Evolutionary conservation across 2,797 vertebrate species (phyloP).

Genomic region (Macropodus opercularis): DNA sequence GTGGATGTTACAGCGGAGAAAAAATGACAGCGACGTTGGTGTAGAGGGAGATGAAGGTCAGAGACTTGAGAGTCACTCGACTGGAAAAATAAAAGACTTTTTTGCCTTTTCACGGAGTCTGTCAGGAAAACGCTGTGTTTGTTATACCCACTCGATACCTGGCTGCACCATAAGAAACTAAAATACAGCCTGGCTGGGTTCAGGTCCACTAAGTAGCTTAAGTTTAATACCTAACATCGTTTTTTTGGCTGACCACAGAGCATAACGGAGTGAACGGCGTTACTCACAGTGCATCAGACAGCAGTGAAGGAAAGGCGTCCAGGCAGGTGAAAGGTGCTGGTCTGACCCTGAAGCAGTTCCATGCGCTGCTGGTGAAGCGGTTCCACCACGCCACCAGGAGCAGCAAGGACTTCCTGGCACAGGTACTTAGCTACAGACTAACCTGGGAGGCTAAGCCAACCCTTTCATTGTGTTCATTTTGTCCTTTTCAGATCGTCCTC

Average conservation of each 20-base stretch:
- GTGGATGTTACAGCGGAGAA: slow-evolving; percentile 81
- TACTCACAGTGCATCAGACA: slow-evolving; percentile 40
- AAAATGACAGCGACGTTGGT: slow-evolving; percentile 57
- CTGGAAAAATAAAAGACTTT: slow-evolving; percentile 9
- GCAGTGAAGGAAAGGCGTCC: slow-evolving; percentile 76
- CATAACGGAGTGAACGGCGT: slow-evolving; percentile 45
- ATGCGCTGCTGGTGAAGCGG: slow-evolving; percentile 91
- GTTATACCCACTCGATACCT: no score
- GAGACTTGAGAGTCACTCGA: slow-evolving; percentile 39
- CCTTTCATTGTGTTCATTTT: no score
- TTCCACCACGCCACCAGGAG: slow-evolving; percentile 88
- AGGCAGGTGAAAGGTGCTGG: slow-evolving; percentile 81
- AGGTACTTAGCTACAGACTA: slow-evolving; percentile 78
- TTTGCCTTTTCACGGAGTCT: slow-evolving; percentile 1
- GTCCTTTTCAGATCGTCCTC: slow-evolving; percentile 89
- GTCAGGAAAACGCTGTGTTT: not conserved
- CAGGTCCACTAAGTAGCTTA: no score
- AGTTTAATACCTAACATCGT: no score
- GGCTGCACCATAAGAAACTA: no score
- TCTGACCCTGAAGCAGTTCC: slow-evolving; percentile 85
- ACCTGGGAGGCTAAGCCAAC: not conserved
- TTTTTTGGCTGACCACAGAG: slow-evolving; percentile 42
- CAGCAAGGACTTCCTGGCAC: slow-evolving; percentile 92
- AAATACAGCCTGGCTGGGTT: no score
- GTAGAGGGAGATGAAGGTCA: slow-evolving; percentile 73